Conservation (phyloP, 2,888 invertebrate genomes). For the Drosophila imparisetae region DNA sequence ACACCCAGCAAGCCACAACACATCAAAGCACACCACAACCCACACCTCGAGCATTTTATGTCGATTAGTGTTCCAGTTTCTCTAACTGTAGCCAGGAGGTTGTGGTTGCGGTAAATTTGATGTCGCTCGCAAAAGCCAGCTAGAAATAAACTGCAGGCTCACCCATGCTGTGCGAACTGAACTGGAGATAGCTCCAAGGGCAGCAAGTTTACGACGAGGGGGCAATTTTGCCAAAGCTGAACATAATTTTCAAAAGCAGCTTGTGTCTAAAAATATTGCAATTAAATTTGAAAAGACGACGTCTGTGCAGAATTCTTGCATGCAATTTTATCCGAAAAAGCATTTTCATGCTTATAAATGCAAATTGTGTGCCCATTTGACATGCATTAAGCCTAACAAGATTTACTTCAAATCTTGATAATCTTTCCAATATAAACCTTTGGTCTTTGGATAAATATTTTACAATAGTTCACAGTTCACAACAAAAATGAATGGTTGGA, state of each 20-base stretch:
- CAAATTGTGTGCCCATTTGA: neutral
- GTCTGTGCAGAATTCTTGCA: neutral
- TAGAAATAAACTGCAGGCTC: slow-evolving; percentile 52
- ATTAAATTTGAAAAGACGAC: neutral
- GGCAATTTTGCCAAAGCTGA: neutral
- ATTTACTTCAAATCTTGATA: neutral
- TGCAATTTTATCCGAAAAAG: neutral
- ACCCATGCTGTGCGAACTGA: neutral
- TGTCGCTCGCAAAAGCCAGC: slow-evolving; percentile 37
- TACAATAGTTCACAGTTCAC: neutral
- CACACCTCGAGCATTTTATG: neutral
- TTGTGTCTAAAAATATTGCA: neutral
- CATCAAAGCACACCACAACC: neutral
- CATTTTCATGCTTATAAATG: neutral
- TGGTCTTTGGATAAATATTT: neutral
- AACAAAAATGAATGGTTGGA: neutral
- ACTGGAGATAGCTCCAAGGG: too few species aligned
- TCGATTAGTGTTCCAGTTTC: slow-evolving; percentile 15
- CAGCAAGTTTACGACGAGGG: neutral
- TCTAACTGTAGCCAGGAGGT: slow-evolving; percentile 53
- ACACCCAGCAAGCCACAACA: neutral
- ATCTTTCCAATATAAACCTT: neutral
- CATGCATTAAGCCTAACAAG: neutral
- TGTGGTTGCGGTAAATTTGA: slow-evolving; percentile 35
- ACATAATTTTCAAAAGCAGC: neutral